Evolutionary conservation across 2,113 vertebrate species (phyloP).

Genomic region (Lucifuga dentata): DNA sequence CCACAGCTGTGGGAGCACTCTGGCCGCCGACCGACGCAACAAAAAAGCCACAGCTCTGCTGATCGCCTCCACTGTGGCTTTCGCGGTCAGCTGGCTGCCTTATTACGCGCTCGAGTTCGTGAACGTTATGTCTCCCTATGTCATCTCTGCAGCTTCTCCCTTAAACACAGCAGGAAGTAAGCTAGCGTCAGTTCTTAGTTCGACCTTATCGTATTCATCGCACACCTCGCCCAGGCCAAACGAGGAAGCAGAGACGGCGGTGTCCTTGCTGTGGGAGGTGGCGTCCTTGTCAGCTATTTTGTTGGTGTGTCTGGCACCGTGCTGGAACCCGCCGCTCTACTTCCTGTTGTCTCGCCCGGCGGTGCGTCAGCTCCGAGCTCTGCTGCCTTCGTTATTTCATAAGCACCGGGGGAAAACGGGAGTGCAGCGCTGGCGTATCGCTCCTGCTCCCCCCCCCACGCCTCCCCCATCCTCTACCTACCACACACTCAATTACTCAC

Average conservation of each 20-base stretch:
- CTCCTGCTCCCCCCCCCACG: slow-evolving; percentile 45
- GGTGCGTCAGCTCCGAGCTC: slow-evolving; percentile 68
- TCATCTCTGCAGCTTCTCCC: slow-evolving; percentile 63
- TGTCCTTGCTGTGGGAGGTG: slow-evolving; percentile 75
- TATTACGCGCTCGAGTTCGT: slow-evolving; percentile 79
- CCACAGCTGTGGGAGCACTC: slow-evolving; percentile 50
- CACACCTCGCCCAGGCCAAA: background rate
- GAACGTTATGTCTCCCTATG: slow-evolving; percentile 63
- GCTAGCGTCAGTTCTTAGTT: background rate
- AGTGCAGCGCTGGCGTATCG: slow-evolving; percentile 52
- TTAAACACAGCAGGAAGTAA: background rate
- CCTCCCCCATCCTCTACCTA: slow-evolving; percentile 54
- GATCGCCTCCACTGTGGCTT: slow-evolving; percentile 69
- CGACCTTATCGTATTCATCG: background rate
- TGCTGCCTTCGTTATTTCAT: slow-evolving; percentile 62
- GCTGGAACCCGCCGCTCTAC: slow-evolving; percentile 80
- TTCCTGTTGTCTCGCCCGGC: slow-evolving; percentile 77
- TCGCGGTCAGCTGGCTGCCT: slow-evolving; percentile 77
- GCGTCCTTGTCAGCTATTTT: slow-evolving; percentile 69
- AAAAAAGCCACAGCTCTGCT: slow-evolving; percentile 77
- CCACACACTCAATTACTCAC: slow-evolving; percentile 23
- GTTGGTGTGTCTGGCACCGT: slow-evolving; percentile 74
- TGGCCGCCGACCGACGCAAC: slow-evolving; percentile 69
- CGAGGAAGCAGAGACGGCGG: background rate
- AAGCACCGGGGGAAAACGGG: slow-evolving; percentile 38